Conservation (phyloP, 2,113 vertebrate species). For the Onychostruthus taczanowskii region DNA sequence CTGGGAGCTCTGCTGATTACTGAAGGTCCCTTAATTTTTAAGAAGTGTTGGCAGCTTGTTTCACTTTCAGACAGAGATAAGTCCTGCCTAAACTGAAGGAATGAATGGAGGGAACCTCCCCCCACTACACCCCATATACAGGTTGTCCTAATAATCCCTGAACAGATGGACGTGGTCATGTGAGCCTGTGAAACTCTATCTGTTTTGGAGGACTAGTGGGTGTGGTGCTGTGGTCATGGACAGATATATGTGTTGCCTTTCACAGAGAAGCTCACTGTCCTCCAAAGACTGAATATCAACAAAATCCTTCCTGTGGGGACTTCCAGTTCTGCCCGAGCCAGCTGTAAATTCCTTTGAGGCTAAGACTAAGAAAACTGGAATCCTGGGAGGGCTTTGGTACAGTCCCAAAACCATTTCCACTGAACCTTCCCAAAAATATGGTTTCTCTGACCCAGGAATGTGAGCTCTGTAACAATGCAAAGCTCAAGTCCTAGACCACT, state of each 20-base stretch:
- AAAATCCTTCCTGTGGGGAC: conserved; percentile 45
- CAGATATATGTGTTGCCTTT: neutral
- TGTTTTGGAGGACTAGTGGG: neutral
- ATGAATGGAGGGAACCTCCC: neutral
- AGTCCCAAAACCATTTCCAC: conserved; percentile 27
- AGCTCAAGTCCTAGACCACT: neutral
- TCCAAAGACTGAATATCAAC: conserved; percentile 39
- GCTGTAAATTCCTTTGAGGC: conserved; percentile 45
- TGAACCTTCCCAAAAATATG: conserved; percentile 30
- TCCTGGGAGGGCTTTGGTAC: conserved; percentile 57
- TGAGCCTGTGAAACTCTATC: conserved; percentile 2
- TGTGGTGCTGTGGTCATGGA: neutral
- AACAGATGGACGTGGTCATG: neutral
- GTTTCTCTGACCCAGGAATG: conserved; percentile 30
- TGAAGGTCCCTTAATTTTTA: neutral
- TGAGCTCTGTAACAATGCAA: conserved; percentile 27
- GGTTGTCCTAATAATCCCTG: neutral
- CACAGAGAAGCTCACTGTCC: conserved; percentile 16
- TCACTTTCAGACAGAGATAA: neutral
- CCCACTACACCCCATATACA: neutral
- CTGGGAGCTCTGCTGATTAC: neutral
- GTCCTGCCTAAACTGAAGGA: neutral
- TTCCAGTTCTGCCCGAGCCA: conserved; percentile 26
- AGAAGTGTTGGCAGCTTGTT: neutral
- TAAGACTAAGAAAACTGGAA: conserved; percentile 62